Percentiles rank a stretch among this genome's conserved stretches.
phyloP scores from a whole-genome alignment of 2,797 vertebrate species.

The Pipistrellus nathusii region DNA sequence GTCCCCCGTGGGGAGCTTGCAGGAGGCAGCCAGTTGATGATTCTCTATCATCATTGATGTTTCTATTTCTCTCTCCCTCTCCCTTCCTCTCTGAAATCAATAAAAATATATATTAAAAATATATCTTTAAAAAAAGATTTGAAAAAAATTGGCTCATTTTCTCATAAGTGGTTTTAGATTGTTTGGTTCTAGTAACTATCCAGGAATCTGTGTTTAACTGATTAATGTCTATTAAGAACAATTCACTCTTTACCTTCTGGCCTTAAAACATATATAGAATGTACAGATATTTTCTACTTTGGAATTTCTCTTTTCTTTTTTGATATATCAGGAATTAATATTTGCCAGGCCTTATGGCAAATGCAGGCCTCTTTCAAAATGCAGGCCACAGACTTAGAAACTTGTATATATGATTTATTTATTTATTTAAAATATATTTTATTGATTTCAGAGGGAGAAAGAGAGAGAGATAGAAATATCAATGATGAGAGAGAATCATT shows the following conservation, averaged over 20 bases:
- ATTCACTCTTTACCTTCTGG: neutral
- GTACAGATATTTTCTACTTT: constrained; percentile 49
- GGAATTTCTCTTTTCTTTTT: constrained; percentile 47
- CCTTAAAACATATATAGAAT: constrained; percentile 51
- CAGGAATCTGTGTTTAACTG: constrained; percentile 42
- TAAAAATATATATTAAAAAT: too few species aligned
- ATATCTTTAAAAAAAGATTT: too few species aligned
- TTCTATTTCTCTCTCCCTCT: too few species aligned
- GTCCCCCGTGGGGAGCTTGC: too few species aligned
- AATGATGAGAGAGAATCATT: too few species aligned
- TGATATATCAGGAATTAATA: constrained; percentile 14
- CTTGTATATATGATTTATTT: constrained; percentile 4
- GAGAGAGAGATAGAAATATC: too few species aligned
- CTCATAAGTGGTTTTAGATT: constrained; percentile 28
- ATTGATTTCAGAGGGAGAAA: too few species aligned
- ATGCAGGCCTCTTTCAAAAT: neutral
- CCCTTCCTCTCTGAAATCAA: too few species aligned
- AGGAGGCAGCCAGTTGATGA: too few species aligned
- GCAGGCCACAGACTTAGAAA: constrained; percentile 35
- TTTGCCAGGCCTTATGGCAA: neutral
- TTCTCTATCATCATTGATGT: too few species aligned
- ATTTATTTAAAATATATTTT: too few species aligned
- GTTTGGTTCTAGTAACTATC: neutral
- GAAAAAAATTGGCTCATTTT: neutral
- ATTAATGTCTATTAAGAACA: neutral